Evolutionary conservation across 2,888 invertebrate genomes (phyloP).

Genomic region (Ophion obscuratus): DNA sequence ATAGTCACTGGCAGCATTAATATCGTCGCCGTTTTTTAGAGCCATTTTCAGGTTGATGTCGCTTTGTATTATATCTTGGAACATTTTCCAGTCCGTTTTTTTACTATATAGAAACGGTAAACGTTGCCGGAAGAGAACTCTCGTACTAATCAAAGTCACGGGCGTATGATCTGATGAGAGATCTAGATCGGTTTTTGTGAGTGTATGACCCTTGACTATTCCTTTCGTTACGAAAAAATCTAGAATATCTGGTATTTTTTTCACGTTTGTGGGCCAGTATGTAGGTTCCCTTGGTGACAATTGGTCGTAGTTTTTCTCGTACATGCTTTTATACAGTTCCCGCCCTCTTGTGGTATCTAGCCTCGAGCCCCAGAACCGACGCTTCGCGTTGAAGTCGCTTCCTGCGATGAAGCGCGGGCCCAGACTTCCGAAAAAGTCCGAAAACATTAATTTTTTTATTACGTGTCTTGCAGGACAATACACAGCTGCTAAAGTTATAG

Average conservation of each 20-base stretch:
- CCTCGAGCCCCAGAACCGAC: constrained; percentile 69
- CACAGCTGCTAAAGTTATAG: constrained; percentile 63
- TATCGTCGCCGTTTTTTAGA: constrained; percentile 64
- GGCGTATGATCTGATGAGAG: constrained; percentile 68
- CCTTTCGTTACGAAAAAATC: constrained; percentile 70
- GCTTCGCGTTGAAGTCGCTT: constrained; percentile 69
- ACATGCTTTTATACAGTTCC: constrained; percentile 48
- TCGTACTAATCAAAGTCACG: constrained; percentile 65
- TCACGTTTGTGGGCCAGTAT: constrained; percentile 70
- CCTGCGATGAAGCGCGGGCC: constrained; percentile 65
- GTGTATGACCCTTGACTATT: constrained; percentile 40
- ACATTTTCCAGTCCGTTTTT: constrained; percentile 63
- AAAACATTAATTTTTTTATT: constrained; percentile 67
- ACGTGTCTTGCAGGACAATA: constrained; percentile 71
- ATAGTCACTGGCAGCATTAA: constrained; percentile 59
- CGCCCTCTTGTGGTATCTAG: constrained; percentile 57
- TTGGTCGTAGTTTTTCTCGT: constrained; percentile 27
- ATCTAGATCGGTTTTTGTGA: constrained; percentile 60
- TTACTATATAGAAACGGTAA: constrained; percentile 14
- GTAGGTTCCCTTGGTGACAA: constrained; percentile 66
- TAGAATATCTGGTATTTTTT: constrained; percentile 71
- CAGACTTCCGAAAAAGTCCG: constrained; percentile 62
- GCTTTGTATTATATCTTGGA: constrained; percentile 49
- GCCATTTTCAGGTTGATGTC: constrained; percentile 52
- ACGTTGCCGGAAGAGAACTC: constrained; percentile 45